Percentiles rank a stretch among this genome's conserved stretches.
These are phyloP conservation scores for Scomber colias DNA, from an alignment of 2,113 vertebrate species.

Conservation along the genomic window DNA sequence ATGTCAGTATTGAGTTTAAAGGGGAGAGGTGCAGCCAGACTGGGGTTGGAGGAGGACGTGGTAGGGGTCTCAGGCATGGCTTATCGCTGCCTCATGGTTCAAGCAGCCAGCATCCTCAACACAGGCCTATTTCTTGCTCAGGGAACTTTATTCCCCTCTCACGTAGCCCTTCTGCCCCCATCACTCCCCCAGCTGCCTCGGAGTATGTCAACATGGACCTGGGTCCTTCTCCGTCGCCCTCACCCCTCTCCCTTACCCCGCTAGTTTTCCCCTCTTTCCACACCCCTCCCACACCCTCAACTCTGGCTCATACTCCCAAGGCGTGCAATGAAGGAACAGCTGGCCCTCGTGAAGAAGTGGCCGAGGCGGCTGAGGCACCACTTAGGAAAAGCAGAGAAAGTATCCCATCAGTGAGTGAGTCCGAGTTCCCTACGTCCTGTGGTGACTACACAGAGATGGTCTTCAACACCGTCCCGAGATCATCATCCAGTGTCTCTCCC, in stretches of 20 bases:
- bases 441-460: slow-evolving; percentile 88
- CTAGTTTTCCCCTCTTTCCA: slow-evolving; percentile 82
- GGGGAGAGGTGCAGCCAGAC: slow-evolving; percentile 57
- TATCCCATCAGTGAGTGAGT: slow-evolving; percentile 55
- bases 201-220: slow-evolving; percentile 88
- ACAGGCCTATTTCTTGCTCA: slow-evolving; percentile 79
- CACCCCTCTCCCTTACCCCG: slow-evolving; percentile 79
- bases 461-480: slow-evolving; percentile 68
- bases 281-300: slow-evolving; percentile 78
- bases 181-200: slow-evolving; percentile 71
- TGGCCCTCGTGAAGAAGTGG: slow-evolving; percentile 47
- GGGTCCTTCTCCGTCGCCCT: slow-evolving; percentile 82
- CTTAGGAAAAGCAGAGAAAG: slow-evolving; percentile 66
- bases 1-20: slow-evolving; percentile 84
- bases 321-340: slow-evolving; percentile 47
- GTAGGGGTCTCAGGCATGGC: slow-evolving; percentile 64
- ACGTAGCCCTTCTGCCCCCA: slow-evolving; percentile 73
- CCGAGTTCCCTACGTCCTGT: slow-evolving; percentile 77
- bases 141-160: slow-evolving; percentile 79
- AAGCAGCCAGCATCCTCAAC: slow-evolving; percentile 65
- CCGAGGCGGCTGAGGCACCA: slow-evolving; percentile 50
- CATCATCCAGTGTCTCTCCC: slow-evolving; percentile 66
- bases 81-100: slow-evolving; percentile 68
- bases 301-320: slow-evolving; percentile 70
- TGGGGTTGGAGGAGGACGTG: slow-evolving; percentile 48